Percentiles rank a stretch among this genome's conserved stretches.
Conservation (phyloP, 2,113 vertebrate genomes). For the Ammospiza caudacuta region DNA sequence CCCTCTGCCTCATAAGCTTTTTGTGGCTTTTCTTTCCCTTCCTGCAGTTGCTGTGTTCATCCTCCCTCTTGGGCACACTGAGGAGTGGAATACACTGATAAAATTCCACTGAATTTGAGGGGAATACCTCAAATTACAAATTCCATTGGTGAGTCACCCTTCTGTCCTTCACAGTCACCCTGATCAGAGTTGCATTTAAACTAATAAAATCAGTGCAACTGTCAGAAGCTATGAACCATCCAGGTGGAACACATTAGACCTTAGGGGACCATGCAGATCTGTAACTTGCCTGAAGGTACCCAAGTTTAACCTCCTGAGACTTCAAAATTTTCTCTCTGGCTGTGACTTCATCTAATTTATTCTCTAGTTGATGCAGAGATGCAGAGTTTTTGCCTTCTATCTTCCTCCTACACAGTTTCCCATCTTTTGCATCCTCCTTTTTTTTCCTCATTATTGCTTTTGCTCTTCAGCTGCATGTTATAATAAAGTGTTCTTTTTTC, state of each 20-base stretch:
- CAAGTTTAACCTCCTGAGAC: not conserved
- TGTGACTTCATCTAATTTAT: not conserved
- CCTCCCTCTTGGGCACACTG: not conserved
- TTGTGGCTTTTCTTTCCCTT: not conserved
- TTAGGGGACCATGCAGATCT: not conserved
- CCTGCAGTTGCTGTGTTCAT: not conserved
- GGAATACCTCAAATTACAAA: not conserved
- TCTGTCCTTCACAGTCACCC: not conserved
- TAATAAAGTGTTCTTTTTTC: not conserved
- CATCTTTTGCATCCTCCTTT: not conserved
- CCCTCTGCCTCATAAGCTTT: not conserved
- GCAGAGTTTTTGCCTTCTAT: not conserved
- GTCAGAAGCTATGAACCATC: not conserved
- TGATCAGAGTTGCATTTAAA: not conserved
- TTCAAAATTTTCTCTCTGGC: not conserved
- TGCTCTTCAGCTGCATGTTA: not conserved
- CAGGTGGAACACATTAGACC: not conserved
- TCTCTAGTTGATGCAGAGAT: not conserved
- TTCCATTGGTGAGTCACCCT: not conserved
- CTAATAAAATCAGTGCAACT: not conserved
- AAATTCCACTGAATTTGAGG: not conserved
- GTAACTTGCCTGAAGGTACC: not conserved
- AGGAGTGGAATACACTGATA: not conserved
- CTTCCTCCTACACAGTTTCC: not conserved
- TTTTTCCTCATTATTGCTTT: not conserved